phyloP scores from a whole-genome alignment of 2,797 vertebrate genomes.

The Lindbergichthys nudifrons region DNA sequence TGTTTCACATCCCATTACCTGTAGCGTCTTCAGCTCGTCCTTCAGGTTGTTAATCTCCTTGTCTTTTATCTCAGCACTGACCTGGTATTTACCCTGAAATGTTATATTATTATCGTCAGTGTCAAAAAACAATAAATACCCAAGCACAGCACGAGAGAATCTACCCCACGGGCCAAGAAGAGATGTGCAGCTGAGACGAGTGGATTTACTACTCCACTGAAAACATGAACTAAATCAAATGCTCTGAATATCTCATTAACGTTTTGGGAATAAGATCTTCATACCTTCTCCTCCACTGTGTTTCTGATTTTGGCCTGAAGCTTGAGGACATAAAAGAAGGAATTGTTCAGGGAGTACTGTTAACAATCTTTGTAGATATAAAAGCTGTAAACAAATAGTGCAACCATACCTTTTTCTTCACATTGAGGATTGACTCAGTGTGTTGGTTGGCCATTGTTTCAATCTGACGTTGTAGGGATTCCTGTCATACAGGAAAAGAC shows the following conservation, averaged over 20 bases:
- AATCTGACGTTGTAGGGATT: slow-evolving; percentile 86
- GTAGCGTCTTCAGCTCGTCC: slow-evolving; percentile 91
- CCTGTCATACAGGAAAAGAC: slow-evolving; percentile 76
- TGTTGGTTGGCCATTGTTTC: slow-evolving; percentile 85
- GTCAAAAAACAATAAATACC: slow-evolving; percentile 61
- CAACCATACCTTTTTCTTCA: slow-evolving; percentile 90
- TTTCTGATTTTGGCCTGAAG: slow-evolving; percentile 89
- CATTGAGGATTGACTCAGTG: slow-evolving; percentile 82
- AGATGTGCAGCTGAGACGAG: slow-evolving; percentile 33
- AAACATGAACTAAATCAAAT: slow-evolving; percentile 56
- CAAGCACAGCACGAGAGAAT: slow-evolving; percentile 48
- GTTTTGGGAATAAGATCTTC: slow-evolving; percentile 20
- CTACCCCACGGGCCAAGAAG: slow-evolving; percentile 29
- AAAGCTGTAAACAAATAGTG: neutral
- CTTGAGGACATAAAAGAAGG: slow-evolving; percentile 67
- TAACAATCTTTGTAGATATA: slow-evolving; percentile 6
- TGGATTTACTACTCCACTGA: slow-evolving; percentile 48
- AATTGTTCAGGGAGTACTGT: slow-evolving; percentile 22
- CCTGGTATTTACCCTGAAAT: slow-evolving; percentile 90
- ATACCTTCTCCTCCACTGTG: slow-evolving; percentile 94
- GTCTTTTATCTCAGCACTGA: slow-evolving; percentile 91
- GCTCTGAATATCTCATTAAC: neutral
- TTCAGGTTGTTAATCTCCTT: slow-evolving; percentile 93
- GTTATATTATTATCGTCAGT: slow-evolving; percentile 58
- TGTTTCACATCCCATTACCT: slow-evolving; percentile 83